A percentile compares a stretch with the other conserved stretches of the same genome.
These are phyloP conservation scores for Pogonocherus hispidulus DNA, from an alignment of 2,888 invertebrate genomes.

Conservation along the genomic window DNA sequence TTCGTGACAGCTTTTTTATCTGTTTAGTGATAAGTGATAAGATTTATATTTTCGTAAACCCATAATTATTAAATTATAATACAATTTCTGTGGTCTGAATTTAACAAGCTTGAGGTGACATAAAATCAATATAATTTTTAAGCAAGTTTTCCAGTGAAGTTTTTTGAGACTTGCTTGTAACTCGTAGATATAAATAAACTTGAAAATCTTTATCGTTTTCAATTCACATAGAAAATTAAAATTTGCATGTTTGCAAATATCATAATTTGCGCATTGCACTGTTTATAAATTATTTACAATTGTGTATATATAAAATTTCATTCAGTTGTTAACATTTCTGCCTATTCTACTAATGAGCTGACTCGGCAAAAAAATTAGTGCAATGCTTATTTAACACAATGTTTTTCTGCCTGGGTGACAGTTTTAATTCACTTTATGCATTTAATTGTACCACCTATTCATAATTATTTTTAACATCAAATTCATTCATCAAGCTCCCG, in stretches of 20 bases:
- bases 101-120: no score
- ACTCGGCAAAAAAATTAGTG: conserved; percentile 40
- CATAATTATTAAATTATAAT: no score
- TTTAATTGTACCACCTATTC: conserved; percentile 32
- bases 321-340: conserved; percentile 10
- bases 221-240: no score
- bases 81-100: no score
- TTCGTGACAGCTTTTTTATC: neutral
- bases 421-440: conserved; percentile 35
- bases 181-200: no score
- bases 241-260: no score
- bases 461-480: conserved; percentile 37
- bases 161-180: no score
- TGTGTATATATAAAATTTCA: neutral
- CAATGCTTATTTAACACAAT: conserved; percentile 39
- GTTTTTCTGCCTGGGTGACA: conserved; percentile 38
- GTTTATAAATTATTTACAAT: neutral
- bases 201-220: no score
- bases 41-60: neutral
- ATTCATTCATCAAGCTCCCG: conserved; percentile 32
- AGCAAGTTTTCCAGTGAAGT: no score
- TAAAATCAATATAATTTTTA: no score
- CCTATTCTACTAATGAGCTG: conserved; percentile 37
- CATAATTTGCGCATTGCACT: neutral
- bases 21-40: neutral